Conservation (phyloP, 2,113 vertebrate species). For the Probosciger aterrimus region DNA sequence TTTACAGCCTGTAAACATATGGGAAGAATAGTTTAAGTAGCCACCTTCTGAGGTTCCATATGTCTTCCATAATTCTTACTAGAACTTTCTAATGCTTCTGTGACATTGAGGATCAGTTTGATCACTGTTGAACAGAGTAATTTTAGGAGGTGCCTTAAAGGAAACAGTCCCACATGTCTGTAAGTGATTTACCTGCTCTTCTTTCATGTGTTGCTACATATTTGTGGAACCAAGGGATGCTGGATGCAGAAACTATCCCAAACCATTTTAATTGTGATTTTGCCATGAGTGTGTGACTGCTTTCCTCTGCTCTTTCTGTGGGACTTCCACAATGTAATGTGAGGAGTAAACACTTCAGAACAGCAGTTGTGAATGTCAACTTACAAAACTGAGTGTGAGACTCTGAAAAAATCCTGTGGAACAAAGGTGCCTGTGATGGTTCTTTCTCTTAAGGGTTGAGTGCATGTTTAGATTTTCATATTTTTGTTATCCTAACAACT, state of each 20-base stretch:
- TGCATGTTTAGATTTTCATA: background rate
- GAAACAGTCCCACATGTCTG: background rate
- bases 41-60: background rate
- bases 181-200: background rate
- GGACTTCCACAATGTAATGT: background rate
- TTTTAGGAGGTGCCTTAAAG: background rate
- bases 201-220: background rate
- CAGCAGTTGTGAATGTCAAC: background rate
- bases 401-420: background rate
- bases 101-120: background rate
- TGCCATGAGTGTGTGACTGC: background rate
- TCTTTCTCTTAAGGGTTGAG: background rate
- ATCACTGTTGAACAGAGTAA: background rate
- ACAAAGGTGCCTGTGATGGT: background rate
- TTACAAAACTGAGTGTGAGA: background rate
- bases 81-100: background rate
- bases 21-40: background rate
- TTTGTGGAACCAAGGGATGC: background rate
- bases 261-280: background rate
- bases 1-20: background rate
- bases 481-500: background rate
- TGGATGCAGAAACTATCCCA: background rate
- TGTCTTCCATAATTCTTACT: background rate
- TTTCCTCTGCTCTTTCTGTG: background rate
- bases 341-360: background rate